A percentile compares a stretch with the other conserved stretches of the same genome.
Conservation (phyloP, 1,140 invertebrate genomes). For the Globodera rostochiensis region DNA sequence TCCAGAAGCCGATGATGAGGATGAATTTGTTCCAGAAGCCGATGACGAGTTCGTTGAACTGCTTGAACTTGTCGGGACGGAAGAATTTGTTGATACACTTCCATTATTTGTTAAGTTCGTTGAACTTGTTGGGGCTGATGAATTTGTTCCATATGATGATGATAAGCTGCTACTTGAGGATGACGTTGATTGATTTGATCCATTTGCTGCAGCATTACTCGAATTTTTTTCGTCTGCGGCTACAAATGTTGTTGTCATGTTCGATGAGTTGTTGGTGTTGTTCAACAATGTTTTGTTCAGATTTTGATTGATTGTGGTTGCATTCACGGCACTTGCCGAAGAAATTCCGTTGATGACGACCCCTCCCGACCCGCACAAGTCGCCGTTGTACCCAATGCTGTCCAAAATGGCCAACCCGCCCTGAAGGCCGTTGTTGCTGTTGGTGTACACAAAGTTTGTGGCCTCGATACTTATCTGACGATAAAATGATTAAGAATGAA, state of each 20-base stretch:
- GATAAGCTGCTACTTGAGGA: neutral
- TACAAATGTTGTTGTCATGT: neutral
- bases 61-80: neutral
- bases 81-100: neutral
- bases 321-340: neutral
- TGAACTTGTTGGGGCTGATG: neutral
- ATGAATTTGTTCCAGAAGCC: neutral
- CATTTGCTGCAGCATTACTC: neutral
- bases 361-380: slow-evolving; percentile 1
- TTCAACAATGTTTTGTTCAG: neutral
- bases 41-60: slow-evolving; percentile 8
- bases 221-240: neutral
- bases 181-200: neutral
- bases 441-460: slow-evolving; percentile 23
- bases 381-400: slow-evolving; percentile 13
- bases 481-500: neutral
- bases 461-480: slow-evolving; percentile 16
- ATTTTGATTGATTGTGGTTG: neutral
- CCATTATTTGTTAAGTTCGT: neutral
- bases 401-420: slow-evolving; percentile 24
- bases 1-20: neutral
- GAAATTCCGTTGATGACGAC: neutral
- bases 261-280: neutral
- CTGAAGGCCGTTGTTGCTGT: neutral
- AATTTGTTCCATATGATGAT: neutral